Evolutionary conservation across 2,797 vertebrate species (phyloP).

Genomic region (Chaetophractus vellerosus): DNA sequence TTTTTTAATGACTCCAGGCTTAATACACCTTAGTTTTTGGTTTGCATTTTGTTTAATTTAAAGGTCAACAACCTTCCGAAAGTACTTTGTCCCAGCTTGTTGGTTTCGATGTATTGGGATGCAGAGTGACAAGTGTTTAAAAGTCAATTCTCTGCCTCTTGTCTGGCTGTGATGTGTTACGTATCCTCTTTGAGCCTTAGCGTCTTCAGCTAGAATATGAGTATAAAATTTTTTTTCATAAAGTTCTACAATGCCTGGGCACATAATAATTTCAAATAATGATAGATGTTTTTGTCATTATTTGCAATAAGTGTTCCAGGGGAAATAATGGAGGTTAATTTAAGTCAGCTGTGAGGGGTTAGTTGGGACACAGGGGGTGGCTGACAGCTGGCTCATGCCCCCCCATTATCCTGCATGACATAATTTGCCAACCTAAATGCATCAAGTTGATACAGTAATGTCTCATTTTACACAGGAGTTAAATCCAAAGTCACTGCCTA

Average conservation of each 20-base stretch:
- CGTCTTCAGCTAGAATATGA: slow-evolving; percentile 14
- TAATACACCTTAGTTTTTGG: background rate
- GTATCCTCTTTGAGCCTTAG: background rate
- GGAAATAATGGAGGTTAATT: background rate
- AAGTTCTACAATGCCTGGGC: background rate
- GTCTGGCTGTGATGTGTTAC: background rate
- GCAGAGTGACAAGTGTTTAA: background rate
- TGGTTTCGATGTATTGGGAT: background rate
- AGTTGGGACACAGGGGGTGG: background rate
- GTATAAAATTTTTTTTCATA: background rate
- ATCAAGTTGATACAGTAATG: background rate
- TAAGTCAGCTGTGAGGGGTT: slow-evolving; percentile 16
- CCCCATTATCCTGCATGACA: background rate
- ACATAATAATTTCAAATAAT: slow-evolving; percentile 20
- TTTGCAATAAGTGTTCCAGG: background rate
- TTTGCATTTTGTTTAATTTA: slow-evolving; percentile 51
- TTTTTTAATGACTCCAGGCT: slow-evolving; percentile 32
- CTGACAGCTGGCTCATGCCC: background rate
- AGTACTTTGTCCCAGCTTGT: background rate
- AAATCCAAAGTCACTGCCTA: background rate
- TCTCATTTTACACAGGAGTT: background rate
- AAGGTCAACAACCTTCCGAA: background rate
- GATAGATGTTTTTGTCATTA: background rate
- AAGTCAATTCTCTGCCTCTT: background rate
- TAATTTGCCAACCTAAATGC: slow-evolving; percentile 37